Conservation (phyloP, 2,888 invertebrate genomes). For the Mythimna lalbum region DNA sequence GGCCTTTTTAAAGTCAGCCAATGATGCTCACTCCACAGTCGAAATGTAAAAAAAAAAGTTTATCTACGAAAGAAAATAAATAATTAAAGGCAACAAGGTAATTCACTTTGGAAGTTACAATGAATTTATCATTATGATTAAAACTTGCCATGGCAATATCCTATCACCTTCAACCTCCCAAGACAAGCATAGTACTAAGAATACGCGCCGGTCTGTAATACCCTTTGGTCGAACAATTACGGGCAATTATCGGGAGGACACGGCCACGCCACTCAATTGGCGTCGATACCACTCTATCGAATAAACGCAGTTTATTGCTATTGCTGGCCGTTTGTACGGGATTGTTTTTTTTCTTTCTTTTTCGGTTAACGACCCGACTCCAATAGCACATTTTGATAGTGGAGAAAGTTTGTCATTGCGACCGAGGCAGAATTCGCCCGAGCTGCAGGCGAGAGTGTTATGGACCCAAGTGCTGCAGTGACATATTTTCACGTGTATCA, state of each 20-base stretch:
- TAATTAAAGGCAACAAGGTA: no score
- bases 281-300: slow-evolving; percentile 68
- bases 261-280: slow-evolving; percentile 75
- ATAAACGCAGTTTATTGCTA: slow-evolving; percentile 68
- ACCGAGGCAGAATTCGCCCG: no score
- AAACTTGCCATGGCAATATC: neutral
- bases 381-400: neutral
- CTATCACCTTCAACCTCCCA: slow-evolving; percentile 19
- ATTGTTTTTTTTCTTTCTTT: slow-evolving; percentile 25
- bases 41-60: no score
- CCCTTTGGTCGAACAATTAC: slow-evolving; percentile 73
- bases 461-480: no score
- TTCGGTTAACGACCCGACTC: slow-evolving; percentile 46
- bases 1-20: no score
- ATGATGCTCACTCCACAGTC: no score
- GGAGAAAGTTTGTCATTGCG: no score
- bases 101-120: no score
- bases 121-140: no score
- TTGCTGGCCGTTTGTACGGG: slow-evolving; percentile 37
- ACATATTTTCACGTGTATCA: no score
- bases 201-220: slow-evolving; percentile 53
- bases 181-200: slow-evolving; percentile 44
- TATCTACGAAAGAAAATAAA: no score
- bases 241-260: slow-evolving; percentile 74
- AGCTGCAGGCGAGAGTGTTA: no score